Evolutionary conservation across 2,888 invertebrate species (phyloP), one percentile per base, ranked within the genome.

Genomic region (Icerya purchasi): DNA sequence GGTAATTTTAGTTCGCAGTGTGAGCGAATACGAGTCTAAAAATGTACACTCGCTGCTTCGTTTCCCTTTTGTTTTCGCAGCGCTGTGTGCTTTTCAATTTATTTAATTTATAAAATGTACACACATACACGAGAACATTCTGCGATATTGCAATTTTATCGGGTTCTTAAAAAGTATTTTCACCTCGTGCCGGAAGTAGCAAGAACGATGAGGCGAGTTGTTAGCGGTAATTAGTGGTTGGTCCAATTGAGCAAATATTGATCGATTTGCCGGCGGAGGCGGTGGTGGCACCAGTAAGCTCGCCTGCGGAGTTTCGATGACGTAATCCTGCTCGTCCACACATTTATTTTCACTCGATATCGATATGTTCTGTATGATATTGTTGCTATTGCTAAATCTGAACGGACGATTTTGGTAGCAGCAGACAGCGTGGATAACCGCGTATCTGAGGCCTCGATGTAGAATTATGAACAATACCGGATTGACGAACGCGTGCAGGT

Each of bases 401-500:
- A 19, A 51, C 5, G 36, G 24, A 21, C 53, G 52, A 36, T 60
- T 77, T 71, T 82, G 80, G 70, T 80, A 81, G 54, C 85, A 84
- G 72, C 86, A 86, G 73, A 85, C 83, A 52, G 84, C 73, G 69
- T 84, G 84, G 57, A 83, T 72, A 50, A 82, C 76, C 0, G 85
- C 86, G 58, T 81, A 76, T 20, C 86, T 76, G 62, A 86, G 74
- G 2, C 85, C 85, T 36, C 82, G 78, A 69, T 87, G 86, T 60
- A 87, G 75, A 56, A 83, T 81, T 71, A 88, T 77, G 72, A 87
- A 86, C 65, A 87, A 75, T 50, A 83, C 79, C 2, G 87, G 87
- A 70, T 87, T 87, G 65, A 86, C 84, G 67, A 86, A 86, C 49
- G 87, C 86, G 73, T 88, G 88, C 65, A 86, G 82, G 74, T 86